Percentiles rank a stretch among this genome's conserved stretches.
Evolutionary conservation across 2,113 vertebrate species (phyloP).

Genomic region (Enhydra lutris): DNA sequence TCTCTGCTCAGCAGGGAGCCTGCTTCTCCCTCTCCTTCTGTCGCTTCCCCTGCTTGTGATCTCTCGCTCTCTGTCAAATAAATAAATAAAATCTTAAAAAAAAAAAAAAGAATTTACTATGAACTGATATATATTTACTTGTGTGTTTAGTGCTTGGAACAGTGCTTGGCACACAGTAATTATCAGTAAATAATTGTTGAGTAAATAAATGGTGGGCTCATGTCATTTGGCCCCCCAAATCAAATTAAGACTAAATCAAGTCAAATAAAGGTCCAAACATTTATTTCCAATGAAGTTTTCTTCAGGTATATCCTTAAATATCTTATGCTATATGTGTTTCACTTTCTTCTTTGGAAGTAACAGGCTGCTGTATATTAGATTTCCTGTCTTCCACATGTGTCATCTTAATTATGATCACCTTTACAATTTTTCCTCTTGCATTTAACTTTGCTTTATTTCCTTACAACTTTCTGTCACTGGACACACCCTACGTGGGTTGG

Average conservation of each 20-base stretch:
- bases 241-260: conserved; percentile 1
- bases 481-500: background rate
- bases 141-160: background rate
- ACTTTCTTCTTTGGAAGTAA: background rate
- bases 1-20: background rate
- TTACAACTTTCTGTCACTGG: background rate
- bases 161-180: background rate
- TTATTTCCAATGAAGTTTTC: conserved; percentile 5
- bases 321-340: background rate
- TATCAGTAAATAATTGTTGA: background rate
- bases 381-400: background rate
- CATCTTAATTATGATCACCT: background rate
- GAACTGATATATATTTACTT: background rate
- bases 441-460: conserved; percentile 20
- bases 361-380: background rate
- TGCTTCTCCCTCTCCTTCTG: background rate
- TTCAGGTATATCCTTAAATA: conserved; percentile 10
- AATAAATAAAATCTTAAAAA: background rate
- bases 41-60: background rate
- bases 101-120: background rate
- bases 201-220: background rate
- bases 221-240: background rate
- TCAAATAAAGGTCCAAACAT: background rate
- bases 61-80: background rate
- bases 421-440: conserved; percentile 10